Base-by-base conservation (phyloP, 2,888 invertebrate genomes). In the Temnothorax rugatulus region DNA sequence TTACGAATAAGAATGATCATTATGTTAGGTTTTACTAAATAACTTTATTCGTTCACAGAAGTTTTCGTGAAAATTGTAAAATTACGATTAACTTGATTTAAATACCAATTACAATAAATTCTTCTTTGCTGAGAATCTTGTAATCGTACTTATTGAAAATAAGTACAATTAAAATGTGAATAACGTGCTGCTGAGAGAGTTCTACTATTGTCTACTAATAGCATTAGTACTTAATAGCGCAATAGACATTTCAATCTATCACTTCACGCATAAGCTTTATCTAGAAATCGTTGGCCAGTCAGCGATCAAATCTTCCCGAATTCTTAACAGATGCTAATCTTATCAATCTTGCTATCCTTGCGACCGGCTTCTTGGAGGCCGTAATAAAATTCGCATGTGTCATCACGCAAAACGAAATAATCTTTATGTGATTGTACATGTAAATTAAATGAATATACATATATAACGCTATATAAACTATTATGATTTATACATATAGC, bases 271-370 rank as follows among this genome's bases (percentile, higher is more conserved):
- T 13, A 38, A 4, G 52, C 7, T 25, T 50, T 2, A 18, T 38
- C 15, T 18, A 57, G 25, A 73, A 73, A 41, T 41, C 25, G 8
- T 18, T n/a, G n/a, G 9, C 1, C 8, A 2, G 1, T 9, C 21
- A 64, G 25, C 18, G 0, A 18, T 15, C 7, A 41, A 76, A 76
- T 41, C 76, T 52, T 38, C 15, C 64, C 38, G 13, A 38, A 76
- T 66, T 38, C 64, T 54, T 54, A 29, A 38, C 21, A 38, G 25
- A 41, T 52, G 50, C 41, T 25, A 64, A 76, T 64, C 38, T 64
- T 76, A 52, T 76, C 25, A 50, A 52, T 15, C 64, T 52, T 41
- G 64, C 9, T 57, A 52, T 66, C 52, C 64, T 76, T 52, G 63
- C 25, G 13, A 64, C 64, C 52, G 13, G 52, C 25, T 64, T 52